These are phyloP conservation scores for roundworm (Caenorhabditis elegans) DNA, from an alignment of 1,140 invertebrate genomes.

Conservation along the genomic window WBcel235 BX284606.5:5529001-5529500, in stretches of 20 bases:
- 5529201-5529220: constrained; percentile 27
- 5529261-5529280: constrained; percentile 45
- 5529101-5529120: constrained; percentile 35
- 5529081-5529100: constrained; percentile 39
- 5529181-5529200: not conserved
- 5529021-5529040: constrained; percentile 33
- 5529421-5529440: not conserved
- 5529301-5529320: constrained; percentile 46
- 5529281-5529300: constrained; percentile 46
- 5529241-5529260: not conserved
- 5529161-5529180: constrained; percentile 14
- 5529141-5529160: constrained; percentile 10
- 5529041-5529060: constrained; percentile 31
- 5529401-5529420: not conserved
- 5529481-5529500: not conserved
- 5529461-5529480: not conserved
- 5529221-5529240: constrained; percentile 8
- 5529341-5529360: constrained; percentile 45
- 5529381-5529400: not conserved
- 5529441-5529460: not conserved
- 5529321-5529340: constrained; percentile 49
- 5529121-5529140: not conserved
- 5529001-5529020: constrained; percentile 19
- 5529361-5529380: constrained; percentile 46
- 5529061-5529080: constrained; percentile 35